Conservation (phyloP, 2,888 invertebrate genomes). For the Minunthozetes semirufus region DNA sequence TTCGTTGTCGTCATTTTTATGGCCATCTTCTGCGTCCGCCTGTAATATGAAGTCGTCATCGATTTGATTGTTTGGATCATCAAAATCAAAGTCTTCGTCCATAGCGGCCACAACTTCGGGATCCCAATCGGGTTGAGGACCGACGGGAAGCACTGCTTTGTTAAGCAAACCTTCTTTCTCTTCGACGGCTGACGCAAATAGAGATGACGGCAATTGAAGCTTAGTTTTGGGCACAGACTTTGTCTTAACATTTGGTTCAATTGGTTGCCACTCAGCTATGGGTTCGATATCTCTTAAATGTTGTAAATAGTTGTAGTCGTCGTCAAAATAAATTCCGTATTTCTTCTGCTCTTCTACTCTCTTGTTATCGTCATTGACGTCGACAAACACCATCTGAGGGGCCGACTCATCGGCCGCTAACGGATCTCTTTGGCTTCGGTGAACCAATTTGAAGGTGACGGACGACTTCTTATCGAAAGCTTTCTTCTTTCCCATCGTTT, state of each 20-base stretch:
- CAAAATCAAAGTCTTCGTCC: slow-evolving; percentile 83
- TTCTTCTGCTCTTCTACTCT: slow-evolving; percentile 60
- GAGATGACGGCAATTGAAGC: slow-evolving; percentile 69
- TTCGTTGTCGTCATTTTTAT: slow-evolving; percentile 39
- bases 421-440: slow-evolving; percentile 89
- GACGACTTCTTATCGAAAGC: slow-evolving; percentile 60
- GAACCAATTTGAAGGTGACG: slow-evolving; percentile 83
- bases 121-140: slow-evolving; percentile 60
- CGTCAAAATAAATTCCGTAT: slow-evolving; percentile 86
- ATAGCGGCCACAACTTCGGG: slow-evolving; percentile 86
- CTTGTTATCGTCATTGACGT: not conserved
- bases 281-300: slow-evolving; percentile 63
- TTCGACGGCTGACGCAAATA: slow-evolving; percentile 77
- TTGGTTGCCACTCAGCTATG: slow-evolving; percentile 46
- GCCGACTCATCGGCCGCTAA: slow-evolving; percentile 78
- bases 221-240: slow-evolving; percentile 36
- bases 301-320: slow-evolving; percentile 90
- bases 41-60: slow-evolving; percentile 86
- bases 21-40: slow-evolving; percentile 52
- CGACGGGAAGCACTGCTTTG: slow-evolving; percentile 59
- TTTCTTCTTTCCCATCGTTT: slow-evolving; percentile 29
- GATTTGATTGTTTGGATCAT: slow-evolving; percentile 70
- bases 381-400: slow-evolving; percentile 69
- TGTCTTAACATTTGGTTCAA: slow-evolving; percentile 41
- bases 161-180: slow-evolving; percentile 76